Evolutionary conservation across 2,888 invertebrate species (phyloP), one percentile per base, ranked within the genome.

Genomic region (Drosophila monieri): DNA sequence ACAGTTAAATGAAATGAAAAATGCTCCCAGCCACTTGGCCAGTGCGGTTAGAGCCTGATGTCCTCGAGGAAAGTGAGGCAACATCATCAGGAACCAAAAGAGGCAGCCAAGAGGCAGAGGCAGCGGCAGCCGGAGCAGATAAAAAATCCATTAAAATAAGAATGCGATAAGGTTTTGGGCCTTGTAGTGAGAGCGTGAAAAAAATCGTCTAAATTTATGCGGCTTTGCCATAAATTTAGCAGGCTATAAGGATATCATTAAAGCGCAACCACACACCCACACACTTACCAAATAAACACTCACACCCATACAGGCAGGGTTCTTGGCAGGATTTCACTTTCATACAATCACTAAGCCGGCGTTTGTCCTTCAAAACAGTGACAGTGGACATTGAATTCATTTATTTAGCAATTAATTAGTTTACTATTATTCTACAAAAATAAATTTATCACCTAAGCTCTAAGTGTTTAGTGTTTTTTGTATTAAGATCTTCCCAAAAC

Each of bases 81-180:
- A 73, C 66, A 78, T 77, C 79, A 81, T 78, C 81, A 80, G 57
- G 69, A 76, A 72, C 73, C 27, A 6, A 27, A 9, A 3, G 27
- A 9, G 58, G 67, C 71, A 62, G 68, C 66, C 32, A 35, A 35
- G 6, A 35, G 27, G 9, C 27, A 78, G 87, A 59, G 78, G 80
- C 41, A 14, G 48, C 30, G 35, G 74, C 65, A 51, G 66, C 57
- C 72, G 69, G 59, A 65, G 74, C 68, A 88, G 88, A 88, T 88
- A 88, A 88, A 88, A 88, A 88, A 88, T 88, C 88, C 88, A 88
- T 88, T 88, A 88, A 88, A 88, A 88, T 87, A 80, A 78, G 85
- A 78, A 86, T 77, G 81, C 78, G 85, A 88, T 88, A 87, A 88
- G 76, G 80, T 51, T 54, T 25, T 25, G 49, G 57, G 52, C 66